These are phyloP conservation scores for Heliconius erato DNA, from an alignment of 2,888 invertebrate species.

Conservation along the genomic window DNA sequence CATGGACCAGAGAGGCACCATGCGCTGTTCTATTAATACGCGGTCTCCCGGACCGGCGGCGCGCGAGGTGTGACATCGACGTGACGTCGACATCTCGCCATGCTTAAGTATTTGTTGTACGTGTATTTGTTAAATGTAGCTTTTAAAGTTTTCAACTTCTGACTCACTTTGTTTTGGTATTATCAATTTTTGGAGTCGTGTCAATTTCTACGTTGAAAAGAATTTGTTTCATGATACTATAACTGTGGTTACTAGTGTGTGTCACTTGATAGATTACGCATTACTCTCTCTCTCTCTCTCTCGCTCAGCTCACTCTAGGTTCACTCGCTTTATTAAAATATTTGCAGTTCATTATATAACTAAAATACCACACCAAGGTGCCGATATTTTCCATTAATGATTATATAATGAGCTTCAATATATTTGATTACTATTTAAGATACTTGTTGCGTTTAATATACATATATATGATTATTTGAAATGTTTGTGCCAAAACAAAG, in stretches of 20 bases:
- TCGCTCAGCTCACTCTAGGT: too few relatives aligned
- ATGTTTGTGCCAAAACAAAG: neutral
- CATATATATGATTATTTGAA: neutral
- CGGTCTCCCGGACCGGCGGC: conserved; percentile 53
- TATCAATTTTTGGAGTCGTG: neutral
- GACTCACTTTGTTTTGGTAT: conserved; percentile 32
- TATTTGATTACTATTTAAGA: neutral
- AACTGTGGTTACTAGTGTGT: neutral
- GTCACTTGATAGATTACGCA: neutral
- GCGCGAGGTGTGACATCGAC: conserved; percentile 41
- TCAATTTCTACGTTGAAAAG: neutral
- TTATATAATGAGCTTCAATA: neutral
- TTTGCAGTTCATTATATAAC: neutral
- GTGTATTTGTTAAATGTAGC: neutral
- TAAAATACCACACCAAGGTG: conserved; percentile 1
- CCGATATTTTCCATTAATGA: conserved; percentile 10
- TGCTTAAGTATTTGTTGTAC: conserved; percentile 10
- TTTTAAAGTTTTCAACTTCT: neutral
- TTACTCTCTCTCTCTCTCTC: neutral
- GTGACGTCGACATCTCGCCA: conserved; percentile 27
- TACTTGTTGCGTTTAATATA: neutral
- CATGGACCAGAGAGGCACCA: conserved; percentile 49
- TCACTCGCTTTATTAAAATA: neutral
- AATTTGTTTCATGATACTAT: neutral
- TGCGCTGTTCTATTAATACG: conserved; percentile 54